Evolutionary conservation across 2,888 invertebrate genomes (phyloP).

Genomic region (Gnatocerus cornutus): DNA sequence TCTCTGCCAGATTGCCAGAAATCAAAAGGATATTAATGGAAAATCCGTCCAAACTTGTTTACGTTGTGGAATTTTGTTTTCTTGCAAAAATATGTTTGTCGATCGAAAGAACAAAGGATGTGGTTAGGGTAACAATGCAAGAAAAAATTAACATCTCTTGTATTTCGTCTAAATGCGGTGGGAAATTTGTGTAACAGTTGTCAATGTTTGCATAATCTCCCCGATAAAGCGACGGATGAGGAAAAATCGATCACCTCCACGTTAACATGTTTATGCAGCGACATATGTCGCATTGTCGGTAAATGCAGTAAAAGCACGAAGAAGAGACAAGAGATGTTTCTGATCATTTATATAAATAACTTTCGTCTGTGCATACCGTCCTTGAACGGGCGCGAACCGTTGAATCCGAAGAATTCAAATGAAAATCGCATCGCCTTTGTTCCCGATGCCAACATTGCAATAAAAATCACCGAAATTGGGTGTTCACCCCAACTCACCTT

Average conservation of each 20-base stretch:
- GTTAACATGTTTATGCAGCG: slow-evolving; percentile 12
- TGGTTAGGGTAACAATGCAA: neutral
- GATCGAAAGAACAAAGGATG: slow-evolving; percentile 7
- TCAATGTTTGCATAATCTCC: slow-evolving; percentile 35
- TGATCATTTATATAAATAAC: slow-evolving; percentile 49
- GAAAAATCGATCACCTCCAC: slow-evolving; percentile 32
- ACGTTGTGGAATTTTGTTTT: slow-evolving; percentile 9
- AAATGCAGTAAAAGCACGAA: slow-evolving; percentile 4
- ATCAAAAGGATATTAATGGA: slow-evolving; percentile 4
- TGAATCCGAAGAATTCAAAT: slow-evolving; percentile 45
- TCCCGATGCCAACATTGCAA: slow-evolving; percentile 17
- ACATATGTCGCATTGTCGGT: slow-evolving; percentile 14
- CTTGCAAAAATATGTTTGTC: neutral
- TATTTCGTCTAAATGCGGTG: too few relatives aligned
- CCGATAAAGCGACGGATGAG: slow-evolving; percentile 26
- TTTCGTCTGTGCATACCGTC: slow-evolving; percentile 45
- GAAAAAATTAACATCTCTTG: too few relatives aligned
- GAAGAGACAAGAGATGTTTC: slow-evolving; percentile 30
- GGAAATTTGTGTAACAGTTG: slow-evolving; percentile 12
- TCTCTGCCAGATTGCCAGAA: neutral
- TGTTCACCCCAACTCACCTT: slow-evolving; percentile 58
- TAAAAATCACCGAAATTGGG: neutral
- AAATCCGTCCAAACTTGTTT: neutral
- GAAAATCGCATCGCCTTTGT: slow-evolving; percentile 36
- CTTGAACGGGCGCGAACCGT: slow-evolving; percentile 48